Conservation (phyloP, 2,113 vertebrate species). For the Tiliqua scincoides region DNA sequence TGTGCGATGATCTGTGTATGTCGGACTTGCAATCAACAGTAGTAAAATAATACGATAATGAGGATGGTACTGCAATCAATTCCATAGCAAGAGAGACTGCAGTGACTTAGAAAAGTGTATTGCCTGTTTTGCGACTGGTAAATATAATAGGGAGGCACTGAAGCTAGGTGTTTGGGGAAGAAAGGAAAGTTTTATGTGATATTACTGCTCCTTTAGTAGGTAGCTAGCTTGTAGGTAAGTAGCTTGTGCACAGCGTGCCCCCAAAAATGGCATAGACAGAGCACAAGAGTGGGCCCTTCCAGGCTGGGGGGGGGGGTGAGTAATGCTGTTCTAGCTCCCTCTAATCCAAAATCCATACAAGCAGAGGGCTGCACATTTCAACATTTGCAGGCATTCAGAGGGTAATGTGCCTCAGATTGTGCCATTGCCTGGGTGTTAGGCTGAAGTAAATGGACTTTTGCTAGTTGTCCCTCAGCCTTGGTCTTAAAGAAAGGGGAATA, state of each 20-base stretch:
- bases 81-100: not conserved
- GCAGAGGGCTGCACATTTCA: not conserved
- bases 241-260: no score
- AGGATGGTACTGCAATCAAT: no score
- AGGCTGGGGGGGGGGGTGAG: no score
- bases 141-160: not conserved
- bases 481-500: no score
- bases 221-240: not conserved
- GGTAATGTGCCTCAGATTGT: no score
- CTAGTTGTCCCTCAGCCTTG: no score
- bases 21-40: no score
- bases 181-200: not conserved
- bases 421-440: not conserved
- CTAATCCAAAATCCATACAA: not conserved
- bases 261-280: not conserved
- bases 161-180: not conserved
- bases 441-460: not conserved
- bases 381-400: no score
- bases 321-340: not conserved
- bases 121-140: not conserved
- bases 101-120: not conserved
- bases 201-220: not conserved
- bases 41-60: not conserved
- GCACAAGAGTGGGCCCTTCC: no score
- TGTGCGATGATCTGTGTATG: not conserved